These are phyloP conservation scores for Cercocebus atys DNA, from an alignment of 2,113 vertebrate species.

Conservation along the genomic window DNA sequence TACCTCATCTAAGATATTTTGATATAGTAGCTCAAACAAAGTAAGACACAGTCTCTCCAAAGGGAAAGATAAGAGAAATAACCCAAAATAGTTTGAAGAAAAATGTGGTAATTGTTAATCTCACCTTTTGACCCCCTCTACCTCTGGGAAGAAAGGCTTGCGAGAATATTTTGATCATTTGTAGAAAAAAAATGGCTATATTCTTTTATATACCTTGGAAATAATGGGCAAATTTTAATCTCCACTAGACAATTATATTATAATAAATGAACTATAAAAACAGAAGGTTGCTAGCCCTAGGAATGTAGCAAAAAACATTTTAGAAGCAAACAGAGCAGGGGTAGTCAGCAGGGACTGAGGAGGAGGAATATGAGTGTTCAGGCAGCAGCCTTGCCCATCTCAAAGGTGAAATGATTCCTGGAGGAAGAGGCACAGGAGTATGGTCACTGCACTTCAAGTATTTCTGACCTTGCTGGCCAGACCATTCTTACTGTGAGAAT, in stretches of 20 bases:
- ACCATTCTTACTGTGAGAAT: neutral
- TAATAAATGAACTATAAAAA: neutral
- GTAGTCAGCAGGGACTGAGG: neutral
- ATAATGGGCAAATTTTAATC: neutral
- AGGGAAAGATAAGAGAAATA: neutral
- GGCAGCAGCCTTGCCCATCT: neutral
- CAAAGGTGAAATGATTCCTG: neutral
- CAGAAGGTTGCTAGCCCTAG: neutral
- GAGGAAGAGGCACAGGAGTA: fast-evolving
- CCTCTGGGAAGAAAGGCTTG: neutral
- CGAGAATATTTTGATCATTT: neutral
- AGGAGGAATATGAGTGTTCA: neutral
- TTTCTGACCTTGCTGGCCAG: neutral
- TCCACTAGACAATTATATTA: neutral
- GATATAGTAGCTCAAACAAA: neutral
- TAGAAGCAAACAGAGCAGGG: neutral
- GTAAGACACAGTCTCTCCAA: neutral
- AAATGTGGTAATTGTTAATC: neutral
- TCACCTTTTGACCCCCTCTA: neutral
- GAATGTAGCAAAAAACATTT: neutral
- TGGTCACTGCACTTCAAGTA: neutral
- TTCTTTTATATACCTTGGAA: constrained; percentile 6
- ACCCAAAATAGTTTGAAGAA: neutral
- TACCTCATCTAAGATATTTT: neutral
- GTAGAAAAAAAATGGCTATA: neutral